These are phyloP conservation scores for Hydrocynus forskahlii DNA, from an alignment of 2,797 vertebrate genomes.

Conservation along the genomic window DNA sequence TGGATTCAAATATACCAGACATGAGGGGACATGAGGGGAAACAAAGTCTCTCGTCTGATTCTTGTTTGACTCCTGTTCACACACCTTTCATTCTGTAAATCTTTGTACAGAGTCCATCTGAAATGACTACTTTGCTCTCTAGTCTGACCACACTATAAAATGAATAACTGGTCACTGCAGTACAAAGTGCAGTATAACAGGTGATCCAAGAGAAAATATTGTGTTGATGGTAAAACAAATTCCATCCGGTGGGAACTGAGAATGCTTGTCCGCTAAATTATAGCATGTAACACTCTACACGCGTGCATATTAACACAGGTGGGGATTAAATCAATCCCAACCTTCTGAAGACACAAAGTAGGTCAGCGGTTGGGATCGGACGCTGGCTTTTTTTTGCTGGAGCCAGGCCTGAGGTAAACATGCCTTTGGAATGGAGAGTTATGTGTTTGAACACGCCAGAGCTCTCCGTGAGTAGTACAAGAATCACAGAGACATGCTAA, in stretches of 20 bases:
- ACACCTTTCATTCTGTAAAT: constrained; percentile 8
- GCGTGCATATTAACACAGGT: constrained; percentile 23
- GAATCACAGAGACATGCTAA: constrained; percentile 61
- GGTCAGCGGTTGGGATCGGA: constrained; percentile 34
- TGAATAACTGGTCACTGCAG: not conserved
- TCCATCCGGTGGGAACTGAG: not conserved
- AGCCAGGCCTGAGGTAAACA: constrained; percentile 40
- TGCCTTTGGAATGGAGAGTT: constrained; percentile 41
- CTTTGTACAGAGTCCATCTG: constrained; percentile 8
- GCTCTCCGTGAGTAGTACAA: constrained; percentile 28
- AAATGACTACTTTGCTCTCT: not conserved
- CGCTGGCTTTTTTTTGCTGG: constrained; percentile 24
- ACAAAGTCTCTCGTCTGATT: not conserved
- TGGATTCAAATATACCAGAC: not conserved
- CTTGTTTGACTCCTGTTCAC: not conserved
- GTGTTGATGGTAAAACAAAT: constrained; percentile 11
- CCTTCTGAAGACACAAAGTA: constrained; percentile 26
- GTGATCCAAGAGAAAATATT: not conserved
- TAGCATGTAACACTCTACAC: not conserved
- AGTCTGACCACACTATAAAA: not conserved
- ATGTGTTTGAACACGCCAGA: constrained; percentile 50
- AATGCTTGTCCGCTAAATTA: constrained; percentile 20
- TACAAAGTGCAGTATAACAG: not conserved
- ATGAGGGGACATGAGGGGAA: not conserved
- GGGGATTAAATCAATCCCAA: constrained; percentile 12